phyloP scores from a whole-genome alignment of 2,797 vertebrate species.

The Peromyscus eremicus region DNA sequence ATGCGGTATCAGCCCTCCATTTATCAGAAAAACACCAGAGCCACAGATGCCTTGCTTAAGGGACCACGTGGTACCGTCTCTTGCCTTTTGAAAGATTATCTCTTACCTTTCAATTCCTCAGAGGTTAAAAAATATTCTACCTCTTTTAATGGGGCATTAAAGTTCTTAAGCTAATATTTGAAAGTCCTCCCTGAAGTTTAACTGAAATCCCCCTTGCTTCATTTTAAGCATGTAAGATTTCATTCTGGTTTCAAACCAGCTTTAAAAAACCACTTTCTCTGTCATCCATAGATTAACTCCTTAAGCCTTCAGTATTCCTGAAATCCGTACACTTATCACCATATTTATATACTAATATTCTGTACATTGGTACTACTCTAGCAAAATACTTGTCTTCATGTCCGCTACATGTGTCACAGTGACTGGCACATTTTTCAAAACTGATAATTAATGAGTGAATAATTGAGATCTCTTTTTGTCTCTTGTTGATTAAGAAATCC shows the following conservation, averaged over 20 bases:
- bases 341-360: background rate
- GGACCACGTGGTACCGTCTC: background rate
- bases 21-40: constrained; percentile 62
- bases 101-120: constrained; percentile 58
- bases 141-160: constrained; percentile 30
- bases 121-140: background rate
- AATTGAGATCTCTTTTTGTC: constrained; percentile 10
- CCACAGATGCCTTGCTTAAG: constrained; percentile 40
- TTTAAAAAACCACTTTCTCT: background rate
- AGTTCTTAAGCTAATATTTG: constrained; percentile 48
- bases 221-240: constrained; percentile 38
- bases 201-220: constrained; percentile 49
- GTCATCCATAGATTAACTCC: background rate
- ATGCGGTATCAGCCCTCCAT: constrained; percentile 29
- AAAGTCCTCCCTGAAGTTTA: constrained; percentile 44
- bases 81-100: constrained; percentile 39
- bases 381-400: constrained; percentile 23
- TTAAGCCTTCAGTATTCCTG: constrained; percentile 26
- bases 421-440: constrained; percentile 7
- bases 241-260: constrained; percentile 53
- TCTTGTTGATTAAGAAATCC: constrained; percentile 10
- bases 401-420: background rate
- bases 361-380: background rate
- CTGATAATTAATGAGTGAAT: constrained; percentile 5
- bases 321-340: background rate